Evolutionary conservation across 2,797 vertebrate genomes (phyloP).

Genomic region (Kryptolebias ocellatus): DNA sequence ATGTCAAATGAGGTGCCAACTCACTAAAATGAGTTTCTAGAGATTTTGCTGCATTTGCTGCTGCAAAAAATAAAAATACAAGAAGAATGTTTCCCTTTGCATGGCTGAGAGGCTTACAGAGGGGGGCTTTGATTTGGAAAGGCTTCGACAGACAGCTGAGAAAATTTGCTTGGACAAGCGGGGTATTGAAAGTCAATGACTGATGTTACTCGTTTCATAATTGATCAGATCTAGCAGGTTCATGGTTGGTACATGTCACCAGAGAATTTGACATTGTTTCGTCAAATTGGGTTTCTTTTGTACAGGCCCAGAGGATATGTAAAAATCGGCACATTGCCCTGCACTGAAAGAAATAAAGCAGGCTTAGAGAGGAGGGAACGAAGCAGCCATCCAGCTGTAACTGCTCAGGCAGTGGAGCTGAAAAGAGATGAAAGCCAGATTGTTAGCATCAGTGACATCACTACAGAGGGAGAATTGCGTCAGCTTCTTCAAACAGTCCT

Average conservation of each 20-base stretch:
- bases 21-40: not conserved
- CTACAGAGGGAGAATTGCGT: conserved; percentile 57
- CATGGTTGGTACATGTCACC: conserved; percentile 48
- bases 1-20: not conserved
- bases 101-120: conserved; percentile 18
- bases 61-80: conserved; percentile 14
- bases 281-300: conserved; percentile 58
- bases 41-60: conserved; percentile 8
- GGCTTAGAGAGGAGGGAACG: conserved; percentile 32
- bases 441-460: conserved; percentile 72
- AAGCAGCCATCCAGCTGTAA: conserved; percentile 33
- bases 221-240: conserved; percentile 63
- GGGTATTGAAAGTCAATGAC: conserved; percentile 58
- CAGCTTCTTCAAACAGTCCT: conserved; percentile 65
- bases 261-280: conserved; percentile 61
- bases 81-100: conserved; percentile 11
- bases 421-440: conserved; percentile 65
- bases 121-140: conserved; percentile 50
- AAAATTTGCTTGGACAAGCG: conserved; percentile 60
- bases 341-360: conserved; percentile 27
- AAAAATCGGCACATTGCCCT: conserved; percentile 27
- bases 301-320: conserved; percentile 50
- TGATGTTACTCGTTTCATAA: conserved; percentile 55
- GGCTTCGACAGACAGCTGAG: conserved; percentile 58
- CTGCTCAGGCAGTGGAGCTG: conserved; percentile 30